Conservation (phyloP, 2,113 vertebrate genomes). For the Apeltes quadracus region DNA sequence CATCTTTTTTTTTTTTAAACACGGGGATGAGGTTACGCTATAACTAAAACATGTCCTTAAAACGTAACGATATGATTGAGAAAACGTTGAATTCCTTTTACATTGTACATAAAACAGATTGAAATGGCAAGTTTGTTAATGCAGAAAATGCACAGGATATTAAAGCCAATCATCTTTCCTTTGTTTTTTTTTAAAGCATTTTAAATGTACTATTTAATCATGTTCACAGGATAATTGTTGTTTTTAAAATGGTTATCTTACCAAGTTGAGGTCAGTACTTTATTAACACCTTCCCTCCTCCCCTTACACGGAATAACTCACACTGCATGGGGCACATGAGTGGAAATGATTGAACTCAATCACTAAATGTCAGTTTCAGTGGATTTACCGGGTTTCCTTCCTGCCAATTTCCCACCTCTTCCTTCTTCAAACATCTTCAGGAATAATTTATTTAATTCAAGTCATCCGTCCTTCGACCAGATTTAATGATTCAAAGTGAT, state of each 20-base stretch:
- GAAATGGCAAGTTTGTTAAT: not conserved
- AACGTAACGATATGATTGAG: not conserved
- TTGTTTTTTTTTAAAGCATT: too few species aligned
- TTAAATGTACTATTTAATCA: not conserved
- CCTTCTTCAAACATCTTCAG: slow-evolving; percentile 61
- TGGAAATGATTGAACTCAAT: slow-evolving; percentile 54
- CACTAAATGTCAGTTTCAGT: slow-evolving; percentile 61
- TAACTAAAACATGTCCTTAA: not conserved
- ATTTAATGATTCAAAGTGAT: slow-evolving; percentile 52
- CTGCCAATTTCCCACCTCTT: slow-evolving; percentile 70
- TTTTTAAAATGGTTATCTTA: not conserved
- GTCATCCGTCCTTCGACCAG: slow-evolving; percentile 46
- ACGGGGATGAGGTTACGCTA: not conserved
- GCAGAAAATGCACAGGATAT: not conserved
- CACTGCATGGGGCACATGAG: slow-evolving; percentile 36
- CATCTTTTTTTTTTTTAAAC: not conserved
- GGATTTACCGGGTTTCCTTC: slow-evolving; percentile 78
- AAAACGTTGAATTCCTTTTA: not conserved
- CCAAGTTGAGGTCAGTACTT: slow-evolving; percentile 5
- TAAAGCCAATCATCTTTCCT: not conserved
- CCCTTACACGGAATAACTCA: too few species aligned
- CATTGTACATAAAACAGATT: not conserved
- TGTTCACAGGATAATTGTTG: slow-evolving; percentile 4
- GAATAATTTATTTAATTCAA: slow-evolving; percentile 74
- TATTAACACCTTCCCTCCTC: slow-evolving; percentile 38